Percentiles rank a stretch among this genome's conserved stretches.
These are phyloP conservation scores for Oryzias woworae DNA, from an alignment of 2,113 vertebrate species.

Conservation along the genomic window DNA sequence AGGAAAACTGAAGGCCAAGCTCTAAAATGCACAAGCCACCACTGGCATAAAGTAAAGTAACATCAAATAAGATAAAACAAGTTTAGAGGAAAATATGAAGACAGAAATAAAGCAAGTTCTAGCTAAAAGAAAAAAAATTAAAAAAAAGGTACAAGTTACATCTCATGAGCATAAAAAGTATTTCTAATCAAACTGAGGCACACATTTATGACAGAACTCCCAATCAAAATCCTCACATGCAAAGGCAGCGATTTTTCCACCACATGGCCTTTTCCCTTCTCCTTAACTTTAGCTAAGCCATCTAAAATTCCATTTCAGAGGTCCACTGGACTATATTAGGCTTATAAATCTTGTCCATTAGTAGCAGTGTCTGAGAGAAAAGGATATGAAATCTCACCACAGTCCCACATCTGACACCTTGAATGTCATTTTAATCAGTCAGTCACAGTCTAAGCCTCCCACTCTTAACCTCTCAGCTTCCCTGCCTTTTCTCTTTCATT, in stretches of 20 bases:
- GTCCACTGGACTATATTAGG: conserved; percentile 50
- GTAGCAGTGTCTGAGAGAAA: conserved; percentile 28
- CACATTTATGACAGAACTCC: conserved; percentile 4
- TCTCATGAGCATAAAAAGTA: too few species aligned
- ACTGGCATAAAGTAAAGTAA: too few species aligned
- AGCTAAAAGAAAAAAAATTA: too few species aligned
- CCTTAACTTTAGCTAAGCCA: conserved; percentile 38
- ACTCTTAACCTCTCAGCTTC: conserved; percentile 47
- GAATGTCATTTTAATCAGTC: conserved; percentile 70
- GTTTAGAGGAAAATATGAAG: too few species aligned
- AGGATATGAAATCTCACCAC: conserved; percentile 54
- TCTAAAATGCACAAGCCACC: too few species aligned
- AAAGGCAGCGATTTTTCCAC: conserved; percentile 3
- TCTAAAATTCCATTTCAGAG: conserved; percentile 46
- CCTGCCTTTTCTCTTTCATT: background rate
- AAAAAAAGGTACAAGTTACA: too few species aligned
- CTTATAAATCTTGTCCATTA: conserved; percentile 54
- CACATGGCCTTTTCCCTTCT: conserved; percentile 24
- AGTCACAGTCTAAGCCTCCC: conserved; percentile 44
- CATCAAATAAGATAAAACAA: too few species aligned
- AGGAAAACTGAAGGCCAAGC: too few species aligned
- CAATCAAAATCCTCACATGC: conserved; percentile 7
- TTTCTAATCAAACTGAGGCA: too few species aligned
- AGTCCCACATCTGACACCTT: conserved; percentile 51
- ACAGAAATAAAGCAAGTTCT: too few species aligned